These are phyloP conservation scores for Nansenia antarctica DNA, from an alignment of 2,113 vertebrate genomes.

Conservation along the genomic window DNA sequence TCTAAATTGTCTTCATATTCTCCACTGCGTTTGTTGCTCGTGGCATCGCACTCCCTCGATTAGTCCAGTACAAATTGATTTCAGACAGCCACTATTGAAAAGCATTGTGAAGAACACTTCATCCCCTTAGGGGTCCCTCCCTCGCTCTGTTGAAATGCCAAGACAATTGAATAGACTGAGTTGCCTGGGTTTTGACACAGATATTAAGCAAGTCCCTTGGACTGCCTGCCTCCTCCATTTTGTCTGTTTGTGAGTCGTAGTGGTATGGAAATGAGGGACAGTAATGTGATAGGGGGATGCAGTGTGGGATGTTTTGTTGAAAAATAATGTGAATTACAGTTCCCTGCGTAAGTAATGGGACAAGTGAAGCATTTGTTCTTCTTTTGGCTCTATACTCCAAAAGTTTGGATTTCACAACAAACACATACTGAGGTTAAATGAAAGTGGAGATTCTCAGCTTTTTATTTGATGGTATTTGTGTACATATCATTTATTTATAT, in stretches of 20 bases:
- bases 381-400: too few species aligned
- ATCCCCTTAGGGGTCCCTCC: constrained; percentile 23
- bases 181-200: constrained; percentile 35
- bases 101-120: constrained; percentile 23
- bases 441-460: too few species aligned
- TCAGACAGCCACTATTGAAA: constrained; percentile 42
- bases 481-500: too few species aligned
- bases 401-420: too few species aligned
- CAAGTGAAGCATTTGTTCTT: too few species aligned
- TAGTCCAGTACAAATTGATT: constrained; percentile 52
- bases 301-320: too few species aligned
- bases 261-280: background rate
- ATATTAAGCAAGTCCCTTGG: constrained; percentile 32
- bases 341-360: too few species aligned
- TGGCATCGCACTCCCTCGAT: constrained; percentile 38
- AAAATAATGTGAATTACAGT: too few species aligned
- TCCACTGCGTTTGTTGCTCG: constrained; percentile 32
- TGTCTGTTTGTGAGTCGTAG: background rate
- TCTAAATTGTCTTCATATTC: constrained; percentile 36
- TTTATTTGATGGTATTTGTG: too few species aligned
- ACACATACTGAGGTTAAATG: too few species aligned
- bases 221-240: constrained; percentile 23
- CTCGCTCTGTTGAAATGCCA: constrained; percentile 15
- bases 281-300: background rate
- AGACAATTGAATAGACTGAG: constrained; percentile 29